These are phyloP conservation scores for Emberiza fucata DNA, from an alignment of 2,113 vertebrate species.

Conservation along the genomic window DNA sequence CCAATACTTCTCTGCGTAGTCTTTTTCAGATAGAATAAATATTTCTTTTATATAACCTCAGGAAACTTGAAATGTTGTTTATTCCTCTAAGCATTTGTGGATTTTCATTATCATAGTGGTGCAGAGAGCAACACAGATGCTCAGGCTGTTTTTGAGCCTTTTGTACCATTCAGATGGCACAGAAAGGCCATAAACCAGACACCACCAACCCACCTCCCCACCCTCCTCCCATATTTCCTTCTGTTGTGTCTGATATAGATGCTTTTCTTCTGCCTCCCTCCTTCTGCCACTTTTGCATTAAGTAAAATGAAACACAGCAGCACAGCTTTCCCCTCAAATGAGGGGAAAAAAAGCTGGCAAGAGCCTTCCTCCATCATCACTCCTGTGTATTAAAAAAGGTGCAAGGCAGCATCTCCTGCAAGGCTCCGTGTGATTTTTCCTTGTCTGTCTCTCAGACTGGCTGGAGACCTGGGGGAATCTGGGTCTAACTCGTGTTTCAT, in stretches of 20 bases:
- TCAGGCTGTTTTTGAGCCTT: constrained; percentile 22
- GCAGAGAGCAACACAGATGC: constrained; percentile 7
- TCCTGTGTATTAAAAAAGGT: background rate
- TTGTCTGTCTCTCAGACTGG: background rate
- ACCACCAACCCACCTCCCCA: background rate
- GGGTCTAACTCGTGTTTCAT: background rate
- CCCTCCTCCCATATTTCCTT: background rate
- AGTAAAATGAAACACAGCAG: background rate
- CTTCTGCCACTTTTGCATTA: background rate
- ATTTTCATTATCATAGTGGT: constrained; percentile 13
- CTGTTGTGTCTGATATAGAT: background rate
- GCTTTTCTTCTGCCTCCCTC: background rate
- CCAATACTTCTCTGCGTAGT: background rate
- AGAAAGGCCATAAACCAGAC: constrained; percentile 11
- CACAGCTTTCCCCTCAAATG: background rate
- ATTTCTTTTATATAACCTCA: constrained; percentile 22
- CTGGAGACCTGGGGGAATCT: background rate
- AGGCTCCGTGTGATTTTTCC: background rate
- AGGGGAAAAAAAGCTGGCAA: background rate
- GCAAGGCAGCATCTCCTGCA: background rate
- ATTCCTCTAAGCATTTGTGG: background rate
- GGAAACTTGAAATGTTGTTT: constrained; percentile 13
- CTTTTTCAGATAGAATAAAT: constrained; percentile 1
- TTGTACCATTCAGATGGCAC: background rate
- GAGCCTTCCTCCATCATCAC: background rate